Evolutionary conservation across 2,888 invertebrate species (phyloP).

Genomic region (Tenthredo notha): DNA sequence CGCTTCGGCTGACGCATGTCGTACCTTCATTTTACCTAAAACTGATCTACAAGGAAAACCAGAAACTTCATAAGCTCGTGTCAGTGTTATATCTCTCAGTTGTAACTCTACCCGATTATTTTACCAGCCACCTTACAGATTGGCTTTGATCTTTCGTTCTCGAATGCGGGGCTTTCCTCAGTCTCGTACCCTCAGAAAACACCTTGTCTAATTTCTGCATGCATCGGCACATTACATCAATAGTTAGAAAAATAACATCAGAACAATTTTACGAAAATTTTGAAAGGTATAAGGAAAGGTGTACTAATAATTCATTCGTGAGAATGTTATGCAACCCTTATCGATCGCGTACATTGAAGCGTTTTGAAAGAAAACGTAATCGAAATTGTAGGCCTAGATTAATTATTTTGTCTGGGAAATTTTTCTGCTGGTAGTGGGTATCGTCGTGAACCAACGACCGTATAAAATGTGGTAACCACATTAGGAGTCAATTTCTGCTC

Average conservation of each 20-base stretch:
- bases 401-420: background rate
- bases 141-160: background rate
- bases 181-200: background rate
- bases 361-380: background rate
- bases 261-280: background rate
- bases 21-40: background rate
- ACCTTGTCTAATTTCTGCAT: background rate
- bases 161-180: background rate
- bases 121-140: background rate
- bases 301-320: background rate
- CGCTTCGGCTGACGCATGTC: constrained; percentile 1
- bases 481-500: constrained; percentile 68
- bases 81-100: background rate
- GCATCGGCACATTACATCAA: background rate
- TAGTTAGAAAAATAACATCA: background rate
- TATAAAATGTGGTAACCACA: constrained; percentile 60
- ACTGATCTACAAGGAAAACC: background rate
- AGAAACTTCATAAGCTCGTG: background rate
- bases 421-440: background rate
- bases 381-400: background rate
- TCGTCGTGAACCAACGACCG: background rate
- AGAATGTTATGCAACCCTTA: background rate
- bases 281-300: background rate
- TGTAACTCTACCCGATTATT: background rate
- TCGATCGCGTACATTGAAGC: background rate